Base-by-base conservation (phyloP, 2,113 vertebrate species). In the Micromys minutus region DNA sequence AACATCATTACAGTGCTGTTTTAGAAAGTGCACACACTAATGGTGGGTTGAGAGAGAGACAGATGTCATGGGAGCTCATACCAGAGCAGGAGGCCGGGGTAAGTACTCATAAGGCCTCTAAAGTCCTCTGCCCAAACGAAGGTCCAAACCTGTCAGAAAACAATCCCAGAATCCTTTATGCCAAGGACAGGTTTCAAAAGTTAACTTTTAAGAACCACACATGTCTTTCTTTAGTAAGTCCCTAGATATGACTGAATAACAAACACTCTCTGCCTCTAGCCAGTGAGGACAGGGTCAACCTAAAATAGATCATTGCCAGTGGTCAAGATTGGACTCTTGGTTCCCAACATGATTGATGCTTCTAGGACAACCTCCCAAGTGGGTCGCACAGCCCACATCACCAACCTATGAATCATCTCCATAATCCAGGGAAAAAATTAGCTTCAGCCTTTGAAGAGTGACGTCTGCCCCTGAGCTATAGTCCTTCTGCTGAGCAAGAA, bases 361-460 rank as follows among this genome's bases (percentile, higher is more conserved):
- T 94, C 34, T 72, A 42, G 80, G 87, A 93, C 80, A 65, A 59
- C 67, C 57, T 93, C 89, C 89, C 17, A 90, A 92, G 90, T 47
- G 59, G 63, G 88, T 8, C 61, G 39, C 81, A 57, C 76, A 63
- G 94, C 90, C 83, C 77, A 89, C 36, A 24, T 76, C 83, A 36
- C 22, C 96, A 95, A 95, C 94, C 91, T 77, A 59, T 80, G 96
- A 94, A 93, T 95, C 96, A 94, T 79, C 55, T 79, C 77, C 87
- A 90, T 89, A 80, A 96, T 96, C 94, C 97, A 63, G 36, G 59
- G 90, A 97, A 95, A 93, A 97, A 97, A 96, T 96, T 76, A 96
- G 36, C 90, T 90, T 52, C 94, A 36, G 57, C 85, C 88, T 96
- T 94, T 95, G 76, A 94, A 97, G 88, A 93, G 71, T 65, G 71